Evolutionary conservation across 2,888 invertebrate species (phyloP), one percentile per base, ranked within the genome.

Genomic region (Criorhina ranunculi): DNA sequence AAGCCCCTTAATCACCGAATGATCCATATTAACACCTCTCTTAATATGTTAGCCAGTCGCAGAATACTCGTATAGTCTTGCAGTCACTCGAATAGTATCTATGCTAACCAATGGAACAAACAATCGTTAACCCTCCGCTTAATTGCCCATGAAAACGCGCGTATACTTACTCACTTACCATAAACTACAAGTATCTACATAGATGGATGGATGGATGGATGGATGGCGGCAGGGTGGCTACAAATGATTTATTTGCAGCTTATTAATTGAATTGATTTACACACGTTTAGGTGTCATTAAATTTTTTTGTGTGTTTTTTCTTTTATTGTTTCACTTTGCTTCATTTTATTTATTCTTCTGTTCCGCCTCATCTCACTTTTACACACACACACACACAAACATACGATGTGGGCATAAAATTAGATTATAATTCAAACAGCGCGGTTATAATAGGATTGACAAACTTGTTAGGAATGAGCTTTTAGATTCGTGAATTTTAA

Each of bases 221-320:
- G 37, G 51, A 9, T 55, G 53, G 17, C 44, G 44, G 33, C 73
- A 37, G 60, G 49, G 59, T 76, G 66, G 76, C 69, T 42, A 55
- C 70, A 78, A 66, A 33, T 78, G 70, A 78, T 78, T 78, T 70
- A 78, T 70, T 70, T 62, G 62, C 31, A 51, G 59, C 31, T 42
- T 78, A 78, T 78, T 78, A 78, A 78, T 78, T 70, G 62, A 70
- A 57, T 62, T 70, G 70, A 69, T 78, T 70, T 78, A 78, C 62
- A 78, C 62, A 49, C 67, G 42, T 77, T 76, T 15, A 59, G 51
- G 64, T 55, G 62, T 44, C 73, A 44, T 73, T 73, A 73, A 73
- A 53, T 24, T 55, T 35, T 24, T 24, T 24, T 24, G 1, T 24
- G 1, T 24, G 1, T 53, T 42, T 11, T 17, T 53, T 62, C 62